Evolutionary conservation across 2,888 invertebrate species (phyloP).

Genomic region (Pterobdella sp.): DNA sequence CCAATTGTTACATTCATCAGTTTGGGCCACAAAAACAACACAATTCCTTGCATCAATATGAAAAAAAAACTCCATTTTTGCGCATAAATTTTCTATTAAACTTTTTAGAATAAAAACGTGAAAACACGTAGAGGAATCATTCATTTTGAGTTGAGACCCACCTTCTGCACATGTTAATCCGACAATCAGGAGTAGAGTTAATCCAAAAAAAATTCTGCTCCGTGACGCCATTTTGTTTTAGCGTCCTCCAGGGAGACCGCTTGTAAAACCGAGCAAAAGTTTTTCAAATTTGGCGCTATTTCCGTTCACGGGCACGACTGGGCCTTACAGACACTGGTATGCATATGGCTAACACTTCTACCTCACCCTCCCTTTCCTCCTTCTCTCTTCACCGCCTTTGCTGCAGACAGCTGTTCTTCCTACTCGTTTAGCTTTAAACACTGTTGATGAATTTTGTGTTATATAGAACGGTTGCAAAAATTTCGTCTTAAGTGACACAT

Average conservation of each 20-base stretch:
- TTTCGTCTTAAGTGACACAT: too few relatives aligned
- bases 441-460: too few relatives aligned
- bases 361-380: background rate
- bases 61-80: too few relatives aligned
- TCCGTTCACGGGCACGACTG: conserved; percentile 8
- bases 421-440: too few relatives aligned
- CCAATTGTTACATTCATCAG: too few relatives aligned
- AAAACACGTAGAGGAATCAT: too few relatives aligned
- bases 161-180: conserved; percentile 4
- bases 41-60: too few relatives aligned
- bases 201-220: background rate
- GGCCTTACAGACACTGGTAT: background rate
- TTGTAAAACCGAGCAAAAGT: conserved; percentile 15
- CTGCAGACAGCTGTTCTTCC: conserved; percentile 1
- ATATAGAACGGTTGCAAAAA: too few relatives aligned
- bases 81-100: too few relatives aligned
- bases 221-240: conserved; percentile 5
- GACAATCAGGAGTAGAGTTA: background rate
- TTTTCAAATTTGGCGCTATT: conserved; percentile 15
- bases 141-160: too few relatives aligned
- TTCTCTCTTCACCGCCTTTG: background rate
- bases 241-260: conserved; percentile 7
- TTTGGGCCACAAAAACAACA: too few relatives aligned
- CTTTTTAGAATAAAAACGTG: too few relatives aligned
- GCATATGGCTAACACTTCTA: background rate